Base-by-base conservation (phyloP, 2,113 vertebrate species). In the Galbula dea region DNA sequence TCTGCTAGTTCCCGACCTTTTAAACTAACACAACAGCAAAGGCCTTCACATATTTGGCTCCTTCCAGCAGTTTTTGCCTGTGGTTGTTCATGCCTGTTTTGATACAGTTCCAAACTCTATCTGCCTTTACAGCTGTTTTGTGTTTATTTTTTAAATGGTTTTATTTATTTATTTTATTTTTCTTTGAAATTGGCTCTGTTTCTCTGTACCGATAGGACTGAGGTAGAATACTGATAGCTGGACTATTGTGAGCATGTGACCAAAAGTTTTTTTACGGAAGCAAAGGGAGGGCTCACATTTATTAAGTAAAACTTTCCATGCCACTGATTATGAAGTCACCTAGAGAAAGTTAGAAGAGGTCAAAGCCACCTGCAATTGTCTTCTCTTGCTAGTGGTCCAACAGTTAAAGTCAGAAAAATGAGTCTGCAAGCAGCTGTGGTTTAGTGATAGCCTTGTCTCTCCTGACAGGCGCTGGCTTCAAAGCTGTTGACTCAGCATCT, bases 261-360 rank as follows among this genome's bases (percentile, higher is more conserved):
- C 8, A 58, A 41, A 63, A 80, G 39, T 57, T 27, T 6, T 36
- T 7, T 59, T 86, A 59, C 20, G 20, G 37, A 65, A 89, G 23
- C 30, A 22, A 46, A 26, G 34, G 13, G 11, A 65, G 8, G 26
- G 20, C 9, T 19, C 6, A 6, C 2, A 16, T 55, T 37, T n/a
- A 67, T 20, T 32, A 48, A 15, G 6, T 32, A 34, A 78, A 68
- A 55, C 36, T 24, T 68, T 30, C 23, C 13, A 9, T 37, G 29
- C 6, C 45, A 45, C 39, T 1, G 1, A 45, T 36, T n/a, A 37
- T 16, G 6, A 68, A 34, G 61, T 51, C 0, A 1, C 32, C 41
- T 48, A 22, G 66, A 88, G 80, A 15, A 59, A 43, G 32, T 55
- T 19, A 46, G 17, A 11, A 51, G 36, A 45, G 63, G 18, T 51